Base-by-base conservation (phyloP, 2,888 invertebrate species). In the Dryocosmus kuriphilus region DNA sequence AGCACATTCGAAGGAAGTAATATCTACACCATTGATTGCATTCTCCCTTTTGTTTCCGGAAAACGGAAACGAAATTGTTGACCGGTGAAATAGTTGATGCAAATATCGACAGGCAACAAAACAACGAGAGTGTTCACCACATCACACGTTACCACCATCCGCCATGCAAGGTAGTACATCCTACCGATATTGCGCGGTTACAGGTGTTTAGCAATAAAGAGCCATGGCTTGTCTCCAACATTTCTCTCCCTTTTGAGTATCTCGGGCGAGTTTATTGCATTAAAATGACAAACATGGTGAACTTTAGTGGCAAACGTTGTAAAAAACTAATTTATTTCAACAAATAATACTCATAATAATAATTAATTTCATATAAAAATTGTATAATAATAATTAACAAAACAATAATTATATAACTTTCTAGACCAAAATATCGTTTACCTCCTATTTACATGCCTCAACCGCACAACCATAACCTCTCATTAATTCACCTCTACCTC, bases 111-210 rank as follows among this genome's bases (percentile, higher is more conserved):
- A 81, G 74, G 77, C 71, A 35, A 61, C 80, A 81, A 71, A 71
- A 71, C 71, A 71, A 71, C 71, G 51, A 71, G 67, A 27, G 51
- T 71, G 84, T 80, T 83, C 61, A 83, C 87, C 87, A 88, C 87
- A 88, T 88, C 88, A 87, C 87, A 87, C 87, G 85, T 84, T 83
- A 82, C 82, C 84, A 81, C 84, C 65, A 80, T 82, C 84, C 79
- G 80, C 82, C 79, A 65, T 78, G 81, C 77, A 81, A 75, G 79
- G 78, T 83, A 80, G 78, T 83, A 80, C 84, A 84, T 79, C 84
- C 81, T 79, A 82, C 86, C 86, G 86, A 88, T 88, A 88, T 88
- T 88, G 87, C 86, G 87, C 84, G 88, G 88, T 88, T 88, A 88
- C 83, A 79, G 86, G 85, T 86, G 87, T 86, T 88, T 88, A 85